A percentile compares a stretch with the other conserved stretches of the same genome.
phyloP scores from a whole-genome alignment of 2,113 vertebrate species.

The Chaetodon trifascialis region DNA sequence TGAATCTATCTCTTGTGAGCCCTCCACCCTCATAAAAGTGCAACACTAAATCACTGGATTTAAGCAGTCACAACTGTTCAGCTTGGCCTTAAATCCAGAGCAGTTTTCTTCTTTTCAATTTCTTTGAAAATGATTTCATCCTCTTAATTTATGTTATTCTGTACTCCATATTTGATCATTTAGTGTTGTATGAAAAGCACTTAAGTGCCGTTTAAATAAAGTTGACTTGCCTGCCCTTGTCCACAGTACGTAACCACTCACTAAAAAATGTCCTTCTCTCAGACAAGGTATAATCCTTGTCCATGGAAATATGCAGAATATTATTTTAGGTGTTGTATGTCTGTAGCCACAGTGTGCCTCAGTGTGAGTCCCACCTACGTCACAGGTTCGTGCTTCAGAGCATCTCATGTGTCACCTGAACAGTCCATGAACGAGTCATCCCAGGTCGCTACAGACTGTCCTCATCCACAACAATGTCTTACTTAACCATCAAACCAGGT shows the following conservation, averaged over 20 bases:
- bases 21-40: background rate
- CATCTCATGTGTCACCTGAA: slow-evolving; percentile 37
- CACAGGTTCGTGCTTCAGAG: slow-evolving; percentile 25
- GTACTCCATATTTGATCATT: background rate
- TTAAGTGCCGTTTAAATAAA: background rate
- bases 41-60: background rate
- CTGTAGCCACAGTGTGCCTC: background rate
- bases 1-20: background rate
- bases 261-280: background rate
- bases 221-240: background rate
- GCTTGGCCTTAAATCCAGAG: too few relatives aligned
- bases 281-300: background rate
- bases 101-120: too few relatives aligned
- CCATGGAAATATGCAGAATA: slow-evolving; percentile 13
- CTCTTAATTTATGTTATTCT: too few relatives aligned
- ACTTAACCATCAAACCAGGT: slow-evolving; percentile 17
- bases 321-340: background rate
- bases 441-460: slow-evolving; percentile 42
- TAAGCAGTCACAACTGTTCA: background rate
- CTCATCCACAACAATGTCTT: slow-evolving; percentile 55
- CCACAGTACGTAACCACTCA: background rate
- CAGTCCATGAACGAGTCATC: slow-evolving; percentile 52
- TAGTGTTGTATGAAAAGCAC: too few relatives aligned
- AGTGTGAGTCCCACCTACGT: slow-evolving; percentile 39
- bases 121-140: too few relatives aligned